Evolutionary conservation across 2,113 vertebrate species (phyloP).

Genomic region (Podarcis muralis): DNA sequence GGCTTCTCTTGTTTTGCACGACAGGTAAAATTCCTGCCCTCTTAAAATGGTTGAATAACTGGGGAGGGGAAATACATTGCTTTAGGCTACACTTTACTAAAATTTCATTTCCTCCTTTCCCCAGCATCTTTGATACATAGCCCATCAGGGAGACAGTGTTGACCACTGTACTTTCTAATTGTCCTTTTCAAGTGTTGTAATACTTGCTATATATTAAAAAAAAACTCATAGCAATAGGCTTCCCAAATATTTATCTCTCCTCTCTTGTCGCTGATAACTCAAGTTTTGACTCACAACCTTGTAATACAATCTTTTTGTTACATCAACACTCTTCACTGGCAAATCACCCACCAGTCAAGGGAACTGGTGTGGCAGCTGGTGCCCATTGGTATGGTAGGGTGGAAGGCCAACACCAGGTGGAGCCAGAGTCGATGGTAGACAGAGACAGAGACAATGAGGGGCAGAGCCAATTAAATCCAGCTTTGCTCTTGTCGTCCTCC

Average conservation of each 20-base stretch:
- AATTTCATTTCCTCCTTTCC: neutral
- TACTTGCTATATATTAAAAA: neutral
- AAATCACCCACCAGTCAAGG: neutral
- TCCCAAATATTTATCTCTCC: constrained; percentile 12
- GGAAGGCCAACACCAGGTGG: too few species aligned
- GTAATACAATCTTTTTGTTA: neutral
- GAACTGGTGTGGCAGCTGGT: neutral
- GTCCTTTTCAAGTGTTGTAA: constrained; percentile 21
- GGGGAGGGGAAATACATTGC: constrained; percentile 28
- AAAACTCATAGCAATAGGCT: constrained; percentile 20
- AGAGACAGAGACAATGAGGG: too few species aligned
- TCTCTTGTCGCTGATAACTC: neutral
- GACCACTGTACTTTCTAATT: constrained; percentile 38
- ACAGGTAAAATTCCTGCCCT: constrained; percentile 44
- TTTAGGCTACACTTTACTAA: neutral
- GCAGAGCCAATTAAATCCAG: too few species aligned
- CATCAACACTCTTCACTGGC: neutral
- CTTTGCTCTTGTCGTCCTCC: too few species aligned
- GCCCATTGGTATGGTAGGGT: too few species aligned
- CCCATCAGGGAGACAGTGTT: neutral
- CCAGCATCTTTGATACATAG: neutral
- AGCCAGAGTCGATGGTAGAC: too few species aligned
- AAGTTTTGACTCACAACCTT: constrained; percentile 5
- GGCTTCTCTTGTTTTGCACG: constrained; percentile 41
- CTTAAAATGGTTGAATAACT: constrained; percentile 41